Percentiles rank a stretch among this genome's conserved stretches.
These are phyloP conservation scores for Melinopterus prodromus DNA, from an alignment of 2,888 invertebrate genomes.

Conservation along the genomic window DNA sequence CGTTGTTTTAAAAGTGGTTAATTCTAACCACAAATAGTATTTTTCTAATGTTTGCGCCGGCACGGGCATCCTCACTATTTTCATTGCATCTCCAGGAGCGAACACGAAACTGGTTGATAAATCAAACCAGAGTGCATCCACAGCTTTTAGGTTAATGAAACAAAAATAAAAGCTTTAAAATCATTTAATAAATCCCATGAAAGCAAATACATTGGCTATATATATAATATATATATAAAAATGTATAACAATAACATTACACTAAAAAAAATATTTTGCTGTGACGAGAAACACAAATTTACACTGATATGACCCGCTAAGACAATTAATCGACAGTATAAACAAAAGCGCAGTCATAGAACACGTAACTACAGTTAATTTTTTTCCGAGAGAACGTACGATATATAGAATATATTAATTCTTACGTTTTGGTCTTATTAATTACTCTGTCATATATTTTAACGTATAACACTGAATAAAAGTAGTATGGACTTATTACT, in stretches of 20 bases:
- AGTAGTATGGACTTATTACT: slow-evolving; percentile 38
- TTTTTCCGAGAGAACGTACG: slow-evolving; percentile 8
- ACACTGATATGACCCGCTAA: slow-evolving; percentile 6
- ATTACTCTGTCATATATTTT: slow-evolving; percentile 35
- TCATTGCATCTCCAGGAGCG: too few relatives aligned
- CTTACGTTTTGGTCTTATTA: slow-evolving; percentile 36
- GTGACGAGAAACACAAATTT: slow-evolving; percentile 9
- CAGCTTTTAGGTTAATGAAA: slow-evolving; percentile 18
- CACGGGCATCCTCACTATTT: too few relatives aligned
- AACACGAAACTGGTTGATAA: neutral
- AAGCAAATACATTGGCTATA: slow-evolving; percentile 41
- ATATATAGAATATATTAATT: slow-evolving; percentile 19
- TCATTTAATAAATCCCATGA: slow-evolving; percentile 38
- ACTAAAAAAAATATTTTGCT: slow-evolving; percentile 5
- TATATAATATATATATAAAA: slow-evolving; percentile 33
- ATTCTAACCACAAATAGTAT: too few relatives aligned
- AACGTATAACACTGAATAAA: slow-evolving; percentile 38
- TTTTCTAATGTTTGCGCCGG: too few relatives aligned
- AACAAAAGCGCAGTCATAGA: slow-evolving; percentile 6
- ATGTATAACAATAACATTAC: slow-evolving; percentile 26
- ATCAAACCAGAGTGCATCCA: neutral
- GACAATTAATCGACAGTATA: neutral
- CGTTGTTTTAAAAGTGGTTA: too few relatives aligned
- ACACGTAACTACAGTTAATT: slow-evolving; percentile 20
- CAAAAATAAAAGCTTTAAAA: slow-evolving; percentile 35